phyloP scores from a whole-genome alignment of 1,140 invertebrate genomes.

The Macrobrachium rosenbergii region DNA sequence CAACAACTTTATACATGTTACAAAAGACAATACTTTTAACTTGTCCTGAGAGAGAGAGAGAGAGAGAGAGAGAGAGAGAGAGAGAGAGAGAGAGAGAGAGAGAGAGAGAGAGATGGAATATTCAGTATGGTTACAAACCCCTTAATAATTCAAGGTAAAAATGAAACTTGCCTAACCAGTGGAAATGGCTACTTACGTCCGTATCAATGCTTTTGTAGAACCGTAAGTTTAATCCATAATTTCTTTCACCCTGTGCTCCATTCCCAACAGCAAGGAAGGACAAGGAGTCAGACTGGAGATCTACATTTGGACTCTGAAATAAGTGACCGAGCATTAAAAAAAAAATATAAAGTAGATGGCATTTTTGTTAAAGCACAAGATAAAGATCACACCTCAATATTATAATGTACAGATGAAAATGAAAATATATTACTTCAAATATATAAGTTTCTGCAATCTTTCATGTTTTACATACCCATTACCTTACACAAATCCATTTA shows the following conservation, averaged over 20 bases:
- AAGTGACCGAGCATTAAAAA: slow-evolving; percentile 31
- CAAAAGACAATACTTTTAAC: too few relatives aligned
- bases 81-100: too few relatives aligned
- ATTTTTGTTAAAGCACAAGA: neutral
- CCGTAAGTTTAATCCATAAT: slow-evolving; percentile 67
- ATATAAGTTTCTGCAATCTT: too few relatives aligned
- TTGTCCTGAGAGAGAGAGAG: too few relatives aligned
- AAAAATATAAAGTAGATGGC: neutral
- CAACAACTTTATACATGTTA: too few relatives aligned
- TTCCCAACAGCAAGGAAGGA: slow-evolving; percentile 75
- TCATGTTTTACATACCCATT: too few relatives aligned
- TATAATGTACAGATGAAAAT: too few relatives aligned
- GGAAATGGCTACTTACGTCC: slow-evolving; percentile 47
- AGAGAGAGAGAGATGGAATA: neutral
- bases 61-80: too few relatives aligned
- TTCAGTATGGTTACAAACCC: neutral
- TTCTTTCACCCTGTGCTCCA: slow-evolving; percentile 77
- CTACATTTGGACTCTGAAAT: slow-evolving; percentile 74
- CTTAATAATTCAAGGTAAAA: neutral
- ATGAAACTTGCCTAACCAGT: neutral
- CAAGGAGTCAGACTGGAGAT: slow-evolving; percentile 76
- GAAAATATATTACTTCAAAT: too few relatives aligned
- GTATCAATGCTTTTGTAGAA: slow-evolving; percentile 66
- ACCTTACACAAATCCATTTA: too few relatives aligned
- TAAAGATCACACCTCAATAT: neutral